These are phyloP conservation scores for Euura saliciscinereae DNA, from an alignment of 1,140 invertebrate genomes.

Conservation along the genomic window DNA sequence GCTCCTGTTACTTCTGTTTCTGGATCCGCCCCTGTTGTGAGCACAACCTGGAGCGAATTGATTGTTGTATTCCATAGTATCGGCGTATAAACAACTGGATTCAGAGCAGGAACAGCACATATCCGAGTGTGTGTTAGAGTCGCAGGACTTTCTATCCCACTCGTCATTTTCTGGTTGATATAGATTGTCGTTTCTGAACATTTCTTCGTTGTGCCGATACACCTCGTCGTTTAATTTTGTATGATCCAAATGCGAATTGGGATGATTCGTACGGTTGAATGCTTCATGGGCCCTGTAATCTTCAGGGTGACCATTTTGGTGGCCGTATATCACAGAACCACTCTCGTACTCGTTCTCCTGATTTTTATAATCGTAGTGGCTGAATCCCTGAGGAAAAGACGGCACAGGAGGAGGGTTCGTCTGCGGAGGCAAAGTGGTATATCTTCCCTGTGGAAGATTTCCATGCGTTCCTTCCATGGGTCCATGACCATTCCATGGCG, in stretches of 20 bases:
- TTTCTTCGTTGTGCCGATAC: slow-evolving; percentile 52
- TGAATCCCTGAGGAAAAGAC: slow-evolving; percentile 51
- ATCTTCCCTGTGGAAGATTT: slow-evolving; percentile 43
- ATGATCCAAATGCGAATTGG: slow-evolving; percentile 39
- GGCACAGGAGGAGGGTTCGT: slow-evolving; percentile 52
- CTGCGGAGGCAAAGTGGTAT: slow-evolving; percentile 54
- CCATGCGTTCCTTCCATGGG: slow-evolving; percentile 30
- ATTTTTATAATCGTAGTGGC: slow-evolving; percentile 54
- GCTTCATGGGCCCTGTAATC: slow-evolving; percentile 46
- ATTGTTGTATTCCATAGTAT: slow-evolving; percentile 55
- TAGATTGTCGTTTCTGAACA: slow-evolving; percentile 46
- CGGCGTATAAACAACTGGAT: slow-evolving; percentile 57
- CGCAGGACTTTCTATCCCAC: slow-evolving; percentile 59
- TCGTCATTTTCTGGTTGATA: slow-evolving; percentile 56
- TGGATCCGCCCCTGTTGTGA: slow-evolving; percentile 40
- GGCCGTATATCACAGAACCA: slow-evolving; percentile 58
- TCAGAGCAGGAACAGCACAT: slow-evolving; percentile 59
- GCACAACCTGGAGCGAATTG: slow-evolving; percentile 43
- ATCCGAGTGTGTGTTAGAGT: slow-evolving; percentile 58
- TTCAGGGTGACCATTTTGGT: slow-evolving; percentile 48
- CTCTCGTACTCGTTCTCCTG: slow-evolving; percentile 62
- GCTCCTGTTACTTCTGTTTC: slow-evolving; percentile 47
- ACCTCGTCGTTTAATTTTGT: slow-evolving; percentile 45
- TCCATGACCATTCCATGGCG: slow-evolving; percentile 44
- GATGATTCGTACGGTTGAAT: slow-evolving; percentile 40